Conservation (phyloP, 1,140 invertebrate genomes). For the Ostrea denselamellosa region DNA sequence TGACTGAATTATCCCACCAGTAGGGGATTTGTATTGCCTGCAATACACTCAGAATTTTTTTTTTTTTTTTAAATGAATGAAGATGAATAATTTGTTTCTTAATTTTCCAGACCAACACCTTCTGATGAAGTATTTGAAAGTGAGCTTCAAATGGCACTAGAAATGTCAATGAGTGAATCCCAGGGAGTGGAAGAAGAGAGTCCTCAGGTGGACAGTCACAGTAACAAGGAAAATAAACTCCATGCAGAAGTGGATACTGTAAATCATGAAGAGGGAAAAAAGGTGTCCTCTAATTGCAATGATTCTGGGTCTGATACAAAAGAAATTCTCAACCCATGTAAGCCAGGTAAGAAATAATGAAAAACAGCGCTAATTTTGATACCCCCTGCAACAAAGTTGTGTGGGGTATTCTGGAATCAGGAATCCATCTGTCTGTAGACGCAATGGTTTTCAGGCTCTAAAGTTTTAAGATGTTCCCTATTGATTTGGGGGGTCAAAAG, state of each 20-base stretch:
- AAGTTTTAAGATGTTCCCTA: too few species aligned
- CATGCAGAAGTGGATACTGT: not conserved
- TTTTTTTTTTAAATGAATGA: too few species aligned
- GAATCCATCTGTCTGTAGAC: too few species aligned
- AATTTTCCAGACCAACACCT: not conserved
- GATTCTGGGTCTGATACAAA: not conserved
- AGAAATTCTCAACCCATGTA: not conserved
- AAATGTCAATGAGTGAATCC: conserved; percentile 31
- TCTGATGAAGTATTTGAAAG: conserved; percentile 20
- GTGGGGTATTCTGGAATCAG: too few species aligned
- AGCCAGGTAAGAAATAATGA: not conserved
- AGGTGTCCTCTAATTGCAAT: not conserved
- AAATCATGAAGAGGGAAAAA: not conserved
- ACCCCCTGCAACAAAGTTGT: too few species aligned
- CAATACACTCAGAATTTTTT: too few species aligned
- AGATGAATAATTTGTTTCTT: not conserved
- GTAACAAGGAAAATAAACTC: not conserved
- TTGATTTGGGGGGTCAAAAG: too few species aligned
- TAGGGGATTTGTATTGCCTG: too few species aligned
- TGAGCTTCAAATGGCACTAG: conserved; percentile 16
- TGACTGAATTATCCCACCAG: too few species aligned
- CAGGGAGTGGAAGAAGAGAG: conserved; percentile 28
- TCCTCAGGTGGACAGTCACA: not conserved
- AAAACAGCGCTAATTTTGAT: too few species aligned
- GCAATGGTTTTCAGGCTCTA: too few species aligned